A percentile compares a stretch with the other conserved stretches of the same genome.
Evolutionary conservation across 35 echinoderm and acorn worm species (phyloP).

Genomic region (Strongylocentrotus purpuratus): DNA sequence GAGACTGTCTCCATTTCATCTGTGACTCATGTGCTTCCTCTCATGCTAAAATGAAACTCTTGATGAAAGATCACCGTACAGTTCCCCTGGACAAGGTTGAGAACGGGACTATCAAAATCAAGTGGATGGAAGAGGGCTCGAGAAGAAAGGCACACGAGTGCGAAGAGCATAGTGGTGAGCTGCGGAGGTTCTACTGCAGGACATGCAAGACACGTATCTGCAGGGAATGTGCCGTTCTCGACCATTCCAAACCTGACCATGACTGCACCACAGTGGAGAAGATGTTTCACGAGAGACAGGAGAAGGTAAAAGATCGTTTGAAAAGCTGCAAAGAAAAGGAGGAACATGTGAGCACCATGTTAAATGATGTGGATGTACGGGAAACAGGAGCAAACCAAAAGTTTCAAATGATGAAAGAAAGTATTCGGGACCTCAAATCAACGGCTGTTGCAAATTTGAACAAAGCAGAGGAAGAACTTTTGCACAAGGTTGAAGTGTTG

Average conservation of each 20-base stretch:
- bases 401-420: not conserved
- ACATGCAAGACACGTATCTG: not conserved
- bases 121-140: not conserved
- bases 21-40: not conserved
- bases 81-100: not conserved
- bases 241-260: not conserved
- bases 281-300: not conserved
- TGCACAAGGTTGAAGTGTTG: not conserved
- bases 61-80: slow-evolving; percentile 11
- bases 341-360: not conserved
- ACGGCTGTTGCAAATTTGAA: not conserved
- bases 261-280: not conserved
- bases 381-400: not conserved
- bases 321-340: not conserved
- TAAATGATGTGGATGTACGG: not conserved
- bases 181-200: not conserved
- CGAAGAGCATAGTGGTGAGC: not conserved
- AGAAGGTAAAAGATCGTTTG: not conserved
- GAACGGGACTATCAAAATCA: not conserved
- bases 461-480: not conserved
- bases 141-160: not conserved
- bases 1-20: not conserved
- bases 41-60: not conserved
- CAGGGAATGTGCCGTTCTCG: not conserved
- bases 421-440: not conserved